phyloP scores from a whole-genome alignment of 2,113 vertebrate genomes.

The Isurus oxyrinchus region DNA sequence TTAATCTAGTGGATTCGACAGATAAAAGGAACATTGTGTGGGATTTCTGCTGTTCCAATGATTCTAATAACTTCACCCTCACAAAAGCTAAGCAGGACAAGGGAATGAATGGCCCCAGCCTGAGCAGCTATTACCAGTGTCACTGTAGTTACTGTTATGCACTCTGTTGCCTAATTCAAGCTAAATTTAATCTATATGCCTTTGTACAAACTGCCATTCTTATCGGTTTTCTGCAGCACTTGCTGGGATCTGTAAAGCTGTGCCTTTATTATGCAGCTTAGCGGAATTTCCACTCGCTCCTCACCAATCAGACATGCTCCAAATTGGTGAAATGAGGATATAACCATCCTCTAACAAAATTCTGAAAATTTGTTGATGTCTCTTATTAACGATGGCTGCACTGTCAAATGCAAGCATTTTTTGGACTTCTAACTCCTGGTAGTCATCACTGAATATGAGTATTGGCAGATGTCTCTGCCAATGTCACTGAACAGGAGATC shows the following conservation, averaged over 20 bases:
- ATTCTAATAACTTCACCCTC: slow-evolving; percentile 55
- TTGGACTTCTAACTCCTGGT: slow-evolving; percentile 44
- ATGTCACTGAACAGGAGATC: slow-evolving; percentile 50
- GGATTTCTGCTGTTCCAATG: slow-evolving; percentile 39
- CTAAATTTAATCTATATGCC: slow-evolving; percentile 55
- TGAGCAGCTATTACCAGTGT: slow-evolving; percentile 56
- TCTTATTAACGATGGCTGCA: slow-evolving; percentile 47
- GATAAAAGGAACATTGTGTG: not conserved
- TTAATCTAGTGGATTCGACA: not conserved
- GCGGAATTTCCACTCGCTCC: slow-evolving; percentile 47
- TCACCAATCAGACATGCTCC: slow-evolving; percentile 50
- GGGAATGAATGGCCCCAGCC: slow-evolving; percentile 47
- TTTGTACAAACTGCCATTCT: slow-evolving; percentile 49
- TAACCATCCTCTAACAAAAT: slow-evolving; percentile 44
- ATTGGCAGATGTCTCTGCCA: slow-evolving; percentile 55
- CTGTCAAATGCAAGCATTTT: slow-evolving; percentile 47
- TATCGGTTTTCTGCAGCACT: slow-evolving; percentile 55
- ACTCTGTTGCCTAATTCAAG: slow-evolving; percentile 59
- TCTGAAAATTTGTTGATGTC: slow-evolving; percentile 48
- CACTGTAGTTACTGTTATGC: slow-evolving; percentile 59
- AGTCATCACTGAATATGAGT: slow-evolving; percentile 48
- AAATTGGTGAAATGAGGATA: slow-evolving; percentile 61
- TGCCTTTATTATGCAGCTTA: slow-evolving; percentile 43
- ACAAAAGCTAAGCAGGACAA: slow-evolving; percentile 52
- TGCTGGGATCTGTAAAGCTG: slow-evolving; percentile 52